Evolutionary conservation across 2,113 vertebrate species (phyloP).

Genomic region (Sturnira hondurensis): DNA sequence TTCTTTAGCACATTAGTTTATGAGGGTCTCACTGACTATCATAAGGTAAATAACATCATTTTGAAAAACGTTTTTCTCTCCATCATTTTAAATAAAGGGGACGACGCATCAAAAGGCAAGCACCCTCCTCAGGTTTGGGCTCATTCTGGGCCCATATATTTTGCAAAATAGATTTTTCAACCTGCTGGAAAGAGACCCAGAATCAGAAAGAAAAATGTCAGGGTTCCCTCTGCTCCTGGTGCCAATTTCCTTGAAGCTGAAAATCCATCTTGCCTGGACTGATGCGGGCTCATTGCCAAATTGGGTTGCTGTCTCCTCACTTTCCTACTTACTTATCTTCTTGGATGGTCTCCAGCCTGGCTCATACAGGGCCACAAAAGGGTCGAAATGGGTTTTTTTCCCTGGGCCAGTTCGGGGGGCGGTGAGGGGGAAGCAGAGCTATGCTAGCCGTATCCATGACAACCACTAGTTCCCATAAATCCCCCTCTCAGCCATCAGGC

Average conservation of each 20-base stretch:
- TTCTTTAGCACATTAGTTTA: conserved; percentile 60
- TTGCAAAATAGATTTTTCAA: conserved; percentile 70
- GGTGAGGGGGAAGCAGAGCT: neutral
- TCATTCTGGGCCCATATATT: conserved; percentile 62
- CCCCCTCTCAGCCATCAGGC: neutral
- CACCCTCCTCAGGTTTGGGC: conserved; percentile 58
- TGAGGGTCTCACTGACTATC: conserved; percentile 67
- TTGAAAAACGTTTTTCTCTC: conserved; percentile 67
- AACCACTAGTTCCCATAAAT: neutral
- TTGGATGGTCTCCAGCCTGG: conserved; percentile 63
- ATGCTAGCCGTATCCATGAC: neutral
- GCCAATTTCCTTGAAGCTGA: conserved; percentile 62
- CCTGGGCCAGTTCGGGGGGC: neutral
- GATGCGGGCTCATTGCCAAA: conserved; percentile 67
- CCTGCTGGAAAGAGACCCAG: conserved; percentile 54
- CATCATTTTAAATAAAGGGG: conserved; percentile 62
- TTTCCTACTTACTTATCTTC: conserved; percentile 55
- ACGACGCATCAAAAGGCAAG: conserved; percentile 41
- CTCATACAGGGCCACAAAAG: conserved; percentile 42
- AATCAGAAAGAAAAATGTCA: conserved; percentile 62
- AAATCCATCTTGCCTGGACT: conserved; percentile 59
- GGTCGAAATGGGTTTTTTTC: conserved; percentile 38
- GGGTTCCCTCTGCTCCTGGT: conserved; percentile 64
- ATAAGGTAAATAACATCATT: conserved; percentile 67
- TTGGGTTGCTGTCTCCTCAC: conserved; percentile 41